phyloP scores from a whole-genome alignment of 64 coral and sea anemone species.

The Montipora sp. region DNA sequence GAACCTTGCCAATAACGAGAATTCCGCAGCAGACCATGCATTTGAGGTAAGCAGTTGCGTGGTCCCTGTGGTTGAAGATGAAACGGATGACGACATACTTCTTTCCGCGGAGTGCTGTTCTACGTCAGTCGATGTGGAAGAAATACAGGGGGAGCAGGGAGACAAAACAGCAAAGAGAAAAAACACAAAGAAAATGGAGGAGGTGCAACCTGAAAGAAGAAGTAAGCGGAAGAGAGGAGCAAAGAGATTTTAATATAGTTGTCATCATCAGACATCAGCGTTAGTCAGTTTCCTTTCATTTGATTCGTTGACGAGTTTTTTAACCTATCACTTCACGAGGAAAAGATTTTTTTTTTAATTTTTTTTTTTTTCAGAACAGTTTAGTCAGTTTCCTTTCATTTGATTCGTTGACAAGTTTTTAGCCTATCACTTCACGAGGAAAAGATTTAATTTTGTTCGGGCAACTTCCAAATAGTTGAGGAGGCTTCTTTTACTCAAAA shows the following conservation, averaged over 20 bases:
- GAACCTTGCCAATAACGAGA: slow-evolving; percentile 1
- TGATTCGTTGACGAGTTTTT: slow-evolving; percentile 6
- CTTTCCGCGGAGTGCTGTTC: neutral
- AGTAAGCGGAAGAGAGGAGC: neutral
- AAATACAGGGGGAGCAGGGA: neutral
- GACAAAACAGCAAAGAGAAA: neutral
- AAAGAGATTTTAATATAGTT: neutral
- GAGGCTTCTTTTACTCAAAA: slow-evolving; percentile 13
- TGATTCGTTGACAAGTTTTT: slow-evolving; percentile 2
- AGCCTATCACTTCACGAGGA: slow-evolving; percentile 2
- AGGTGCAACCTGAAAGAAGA: neutral
- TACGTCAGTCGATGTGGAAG: neutral
- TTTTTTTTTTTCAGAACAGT: neutral
- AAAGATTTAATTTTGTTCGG: slow-evolving; percentile 2
- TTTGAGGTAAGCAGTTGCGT: neutral
- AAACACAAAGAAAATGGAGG: neutral
- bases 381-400: neutral
- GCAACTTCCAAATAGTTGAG: slow-evolving; percentile 5
- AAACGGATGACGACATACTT: neutral
- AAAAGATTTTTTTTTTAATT: neutral
- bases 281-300: slow-evolving; percentile 2
- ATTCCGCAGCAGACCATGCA: neutral
- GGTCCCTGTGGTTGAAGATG: neutral
- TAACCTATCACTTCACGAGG: neutral
- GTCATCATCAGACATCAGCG: slow-evolving; percentile 5